Base-by-base conservation (phyloP, 2,888 invertebrate genomes). In the Mesoligia furuncula region DNA sequence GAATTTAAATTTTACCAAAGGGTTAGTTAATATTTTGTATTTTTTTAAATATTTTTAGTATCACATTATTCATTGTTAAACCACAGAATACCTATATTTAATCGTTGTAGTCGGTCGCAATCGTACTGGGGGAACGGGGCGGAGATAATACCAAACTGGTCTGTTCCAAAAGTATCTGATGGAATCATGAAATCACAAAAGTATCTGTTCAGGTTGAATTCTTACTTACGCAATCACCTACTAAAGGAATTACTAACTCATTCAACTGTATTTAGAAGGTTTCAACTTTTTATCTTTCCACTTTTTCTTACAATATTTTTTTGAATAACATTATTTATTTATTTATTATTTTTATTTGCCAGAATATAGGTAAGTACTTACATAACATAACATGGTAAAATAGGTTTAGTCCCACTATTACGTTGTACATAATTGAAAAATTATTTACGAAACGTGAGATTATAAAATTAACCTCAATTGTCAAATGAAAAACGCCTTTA, bases 51-150 rank as follows among this genome's bases (percentile, higher is more conserved):
- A 7, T 20, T 48, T 31, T 48, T 31, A 8, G 31, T 15, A 48
- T 67, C 24, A 31, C 27, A n/a, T n/a, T n/a, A 36, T 48, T 75
- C 2, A 61, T 61, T 59, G 48, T 62, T 75, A 48, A 51, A 75
- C 61, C 61, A 27, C 59, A 75, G 48, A 48, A 5, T 36, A 36
- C n/a, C 39, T 36, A 36, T 57, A 24, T 75, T 24, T 9, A 78
- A 45, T 27, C 20, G 6, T 61, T 51, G 24, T 5, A 51, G 48
- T 59, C 15, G 13, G 31, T 24, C 15, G 39, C 13, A 42, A 48
- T 59, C 4, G 31, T 31, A 31, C 15, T 61, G 31, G 31, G 24
- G 48, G 39, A 48, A 59, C 5, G 27, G 11, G 70, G 59, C 7
- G 3, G 42, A 36, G 39, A 1, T 20, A 11, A 31, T 71, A n/a